Evolutionary conservation across 35 echinoderm and acorn worm genomes (phyloP).

Genomic region (Holothuria glaberrima): DNA sequence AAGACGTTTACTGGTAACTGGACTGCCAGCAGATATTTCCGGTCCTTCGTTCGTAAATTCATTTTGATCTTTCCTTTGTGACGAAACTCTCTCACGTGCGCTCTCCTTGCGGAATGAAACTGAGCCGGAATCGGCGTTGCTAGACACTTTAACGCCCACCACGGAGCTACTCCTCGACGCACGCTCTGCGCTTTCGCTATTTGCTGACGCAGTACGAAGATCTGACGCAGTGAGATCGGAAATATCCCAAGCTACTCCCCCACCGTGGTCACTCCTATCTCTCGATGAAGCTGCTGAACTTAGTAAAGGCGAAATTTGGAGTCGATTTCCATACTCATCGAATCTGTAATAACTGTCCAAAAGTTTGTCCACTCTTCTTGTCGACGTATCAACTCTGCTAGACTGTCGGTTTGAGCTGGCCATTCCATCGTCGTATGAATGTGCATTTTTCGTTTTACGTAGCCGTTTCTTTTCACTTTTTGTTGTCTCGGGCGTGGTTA

Average conservation of each 20-base stretch:
- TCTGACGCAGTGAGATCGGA: constrained; percentile 19
- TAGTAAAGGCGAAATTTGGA: constrained; percentile 18
- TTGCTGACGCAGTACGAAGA: constrained; percentile 1
- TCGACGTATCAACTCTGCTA: neutral
- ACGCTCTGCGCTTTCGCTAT: neutral
- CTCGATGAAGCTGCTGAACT: constrained; percentile 22
- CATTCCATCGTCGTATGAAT: neutral
- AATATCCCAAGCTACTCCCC: constrained; percentile 17
- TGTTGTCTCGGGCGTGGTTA: neutral
- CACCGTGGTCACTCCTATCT: neutral
- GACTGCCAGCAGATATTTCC: neutral
- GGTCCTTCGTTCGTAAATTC: neutral
- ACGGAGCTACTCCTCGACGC: neutral
- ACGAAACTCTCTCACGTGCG: neutral
- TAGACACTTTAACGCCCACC: neutral
- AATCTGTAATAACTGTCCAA: constrained; percentile 29
- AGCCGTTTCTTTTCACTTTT: constrained; percentile 12
- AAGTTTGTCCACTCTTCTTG: neutral
- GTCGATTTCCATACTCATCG: constrained; percentile 9
- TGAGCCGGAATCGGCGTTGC: neutral
- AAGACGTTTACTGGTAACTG: neutral
- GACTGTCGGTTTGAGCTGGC: neutral
- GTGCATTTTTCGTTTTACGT: neutral
- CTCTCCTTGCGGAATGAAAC: neutral
- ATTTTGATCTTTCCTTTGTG: neutral